Base-by-base conservation (phyloP, 2,888 invertebrate genomes). In the Sphaeridia pumilis region DNA sequence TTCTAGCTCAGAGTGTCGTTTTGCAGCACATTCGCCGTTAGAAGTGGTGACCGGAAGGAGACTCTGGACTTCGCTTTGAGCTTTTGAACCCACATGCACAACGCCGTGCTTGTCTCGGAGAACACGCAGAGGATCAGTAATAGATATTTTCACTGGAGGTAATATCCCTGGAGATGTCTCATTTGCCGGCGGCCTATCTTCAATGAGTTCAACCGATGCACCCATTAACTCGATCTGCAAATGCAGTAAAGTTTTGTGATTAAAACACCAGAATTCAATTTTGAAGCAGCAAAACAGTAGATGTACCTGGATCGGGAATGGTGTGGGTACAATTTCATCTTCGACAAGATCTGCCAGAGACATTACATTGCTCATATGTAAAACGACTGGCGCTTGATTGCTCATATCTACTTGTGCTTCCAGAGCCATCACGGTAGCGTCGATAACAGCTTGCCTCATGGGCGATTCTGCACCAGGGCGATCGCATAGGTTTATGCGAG, bases 261-360 rank as follows among this genome's bases (percentile, higher is more conserved):
- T 31, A 31, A 31, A 31, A 14, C 14, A 31, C 10, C 10, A 31
- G 14, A 31, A 31, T 14, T 31, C 31, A 7, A 14, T 7, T 31
- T 31, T 10, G 31, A 14, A 7, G n/a, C n/a, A n/a, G n/a, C n/a
- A n/a, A n/a, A n/a, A n/a, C n/a, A n/a, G n/a, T n/a, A n/a, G n/a
- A n/a, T 68, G 70, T 70, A 87, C 87, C 75, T 86, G 80, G 67
- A 89, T 74, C 3, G 90, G 89, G 71, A 90, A 78, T 0, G 88
- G 84, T 52, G 81, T 78, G 2, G 80, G 79, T 24, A 85, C 76
- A 34, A 87, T 78, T 73, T 93, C 92, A 70, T 93, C 92, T 69
- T 92, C 92, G 1, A 84, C 75, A 59, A 93, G 78, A 70, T 89
- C 90, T 0, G 83, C 78, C 14, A 93, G 72, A 12, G 86, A 87